These are phyloP conservation scores for Myrmecophaga tridactyla DNA, from an alignment of 2,113 vertebrate genomes.

Conservation along the genomic window DNA sequence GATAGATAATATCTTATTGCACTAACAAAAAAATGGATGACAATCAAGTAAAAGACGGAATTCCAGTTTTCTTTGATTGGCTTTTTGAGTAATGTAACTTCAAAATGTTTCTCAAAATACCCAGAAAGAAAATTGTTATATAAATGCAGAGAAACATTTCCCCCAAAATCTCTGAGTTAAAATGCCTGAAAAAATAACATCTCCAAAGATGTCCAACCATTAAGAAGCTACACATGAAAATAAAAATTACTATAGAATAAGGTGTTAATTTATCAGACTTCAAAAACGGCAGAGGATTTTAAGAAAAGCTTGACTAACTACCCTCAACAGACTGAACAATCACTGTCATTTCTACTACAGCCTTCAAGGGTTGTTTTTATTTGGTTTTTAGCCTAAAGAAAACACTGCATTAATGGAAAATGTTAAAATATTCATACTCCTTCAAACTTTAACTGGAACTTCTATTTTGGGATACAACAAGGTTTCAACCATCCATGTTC, in stretches of 20 bases:
- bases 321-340: not conserved
- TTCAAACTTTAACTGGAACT: slow-evolving; percentile 42
- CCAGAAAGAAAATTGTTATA: not conserved
- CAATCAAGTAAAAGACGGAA: not conserved
- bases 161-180: slow-evolving; percentile 38
- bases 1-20: not conserved
- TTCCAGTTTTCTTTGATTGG: slow-evolving; percentile 15
- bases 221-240: not conserved
- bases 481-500: not conserved
- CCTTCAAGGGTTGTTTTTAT: not conserved
- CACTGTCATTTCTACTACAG: not conserved
- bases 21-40: not conserved
- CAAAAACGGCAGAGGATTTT: slow-evolving; percentile 49
- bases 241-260: not conserved
- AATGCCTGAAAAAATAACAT: slow-evolving; percentile 28
- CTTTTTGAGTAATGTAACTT: not conserved
- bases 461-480: not conserved
- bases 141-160: not conserved
- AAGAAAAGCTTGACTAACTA: slow-evolving; percentile 8
- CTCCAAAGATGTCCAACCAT: not conserved
- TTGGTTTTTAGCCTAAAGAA: not conserved
- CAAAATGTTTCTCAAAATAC: slow-evolving; percentile 21
- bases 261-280: not conserved
- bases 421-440: not conserved
- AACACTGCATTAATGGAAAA: slow-evolving; percentile 30